Conservation (phyloP, 2,113 vertebrate species). For the Pelecanus crispus region DNA sequence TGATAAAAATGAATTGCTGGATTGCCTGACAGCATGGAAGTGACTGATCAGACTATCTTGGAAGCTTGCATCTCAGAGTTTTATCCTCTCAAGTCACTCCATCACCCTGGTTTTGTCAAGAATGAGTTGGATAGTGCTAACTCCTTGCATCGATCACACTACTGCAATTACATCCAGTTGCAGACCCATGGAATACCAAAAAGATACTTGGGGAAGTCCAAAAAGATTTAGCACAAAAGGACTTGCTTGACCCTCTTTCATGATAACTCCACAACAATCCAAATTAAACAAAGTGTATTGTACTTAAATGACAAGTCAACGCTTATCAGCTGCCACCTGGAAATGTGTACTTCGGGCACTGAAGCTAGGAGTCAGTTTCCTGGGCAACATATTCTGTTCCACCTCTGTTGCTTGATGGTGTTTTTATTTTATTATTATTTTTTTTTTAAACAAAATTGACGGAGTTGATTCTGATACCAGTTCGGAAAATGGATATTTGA, state of each 20-base stretch:
- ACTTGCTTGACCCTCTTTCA: background rate
- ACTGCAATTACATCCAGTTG: background rate
- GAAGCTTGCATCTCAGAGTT: background rate
- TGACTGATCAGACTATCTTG: background rate
- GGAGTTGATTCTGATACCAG: background rate
- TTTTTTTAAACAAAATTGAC: background rate
- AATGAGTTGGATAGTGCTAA: background rate
- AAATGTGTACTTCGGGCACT: background rate
- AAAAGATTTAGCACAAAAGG: background rate
- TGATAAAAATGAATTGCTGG: background rate
- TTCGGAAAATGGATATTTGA: background rate
- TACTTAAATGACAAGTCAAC: background rate
- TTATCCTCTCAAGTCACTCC: background rate
- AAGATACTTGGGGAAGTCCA: background rate
- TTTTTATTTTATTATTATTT: background rate
- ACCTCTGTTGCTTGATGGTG: background rate
- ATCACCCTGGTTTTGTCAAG: background rate
- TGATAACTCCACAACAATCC: background rate
- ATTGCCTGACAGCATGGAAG: background rate
- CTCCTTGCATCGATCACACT: background rate
- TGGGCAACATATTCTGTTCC: background rate
- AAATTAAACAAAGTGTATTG: background rate
- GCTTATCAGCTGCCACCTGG: background rate
- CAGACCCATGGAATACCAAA: background rate
- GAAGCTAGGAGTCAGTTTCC: background rate